Base-by-base conservation (phyloP, 2,888 invertebrate species). In the Thymelicus lineola region DNA sequence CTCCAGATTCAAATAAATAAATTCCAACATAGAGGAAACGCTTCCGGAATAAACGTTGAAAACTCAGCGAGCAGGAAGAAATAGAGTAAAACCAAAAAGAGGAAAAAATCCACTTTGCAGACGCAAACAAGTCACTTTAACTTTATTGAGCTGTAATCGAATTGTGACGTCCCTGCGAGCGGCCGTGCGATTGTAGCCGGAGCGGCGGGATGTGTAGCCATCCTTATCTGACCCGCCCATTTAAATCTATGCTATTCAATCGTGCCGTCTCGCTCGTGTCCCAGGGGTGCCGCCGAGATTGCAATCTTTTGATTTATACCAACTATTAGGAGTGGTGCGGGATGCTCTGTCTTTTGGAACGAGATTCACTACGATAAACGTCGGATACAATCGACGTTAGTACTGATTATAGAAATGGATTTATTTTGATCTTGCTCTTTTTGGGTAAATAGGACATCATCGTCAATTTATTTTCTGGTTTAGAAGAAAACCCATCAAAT, bases 271-370 rank as follows among this genome's bases (percentile, higher is more conserved):
- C 93, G 84, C 92, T 93, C 90, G 88, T 84, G 81, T 93, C 93
- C 91, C 93, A 90, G 90, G 93, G 93, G 93, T 92, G 91, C 92
- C 87, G 88, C 84, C 84, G 88, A 92, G 93, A 93, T 93, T 92
- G 93, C 92, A 92, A 93, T 93, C 93, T 93, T 93, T 93, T 93
- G 93, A 93, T 93, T 93, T 93, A 93, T 93, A 91, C 90, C 91
- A 91, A 93, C 93, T 93, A 93, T 93, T 93, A 93, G 93, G 92
- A 92, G 87, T 86, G 86, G 82, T 86, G 86, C 86, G 87, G 91
- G 89, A 87, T 89, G 86, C 88, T 91, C 88, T 87, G 91, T 92
- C 89, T 91, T 86, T 87, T 77, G 79, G 83, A 86, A 83, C 86
- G 86, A 88, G 90, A 91, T 92, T 81, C 79, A 76, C 76, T 77